A percentile compares a stretch with the other conserved stretches of the same genome.
Evolutionary conservation across 53 echinoderm and acorn worm species (phyloP).

Genomic region (Arbacia lixula): DNA sequence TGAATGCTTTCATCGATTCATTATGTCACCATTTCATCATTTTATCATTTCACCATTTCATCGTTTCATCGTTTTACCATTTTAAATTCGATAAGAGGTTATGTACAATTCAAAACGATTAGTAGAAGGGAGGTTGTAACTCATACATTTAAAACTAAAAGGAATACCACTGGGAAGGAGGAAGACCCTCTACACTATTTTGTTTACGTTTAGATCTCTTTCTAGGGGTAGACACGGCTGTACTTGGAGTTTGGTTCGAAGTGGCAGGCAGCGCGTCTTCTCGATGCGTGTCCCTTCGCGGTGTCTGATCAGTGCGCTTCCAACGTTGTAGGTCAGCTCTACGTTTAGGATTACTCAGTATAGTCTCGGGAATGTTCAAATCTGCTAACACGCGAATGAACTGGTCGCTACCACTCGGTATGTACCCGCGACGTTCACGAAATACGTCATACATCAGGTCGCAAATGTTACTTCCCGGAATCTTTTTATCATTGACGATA

Average conservation of each 20-base stretch:
- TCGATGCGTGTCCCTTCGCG: background rate
- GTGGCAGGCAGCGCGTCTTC: background rate
- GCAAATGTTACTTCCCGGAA: slow-evolving; percentile 14
- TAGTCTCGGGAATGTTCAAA: slow-evolving; percentile 39
- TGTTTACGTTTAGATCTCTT: background rate
- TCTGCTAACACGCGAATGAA: slow-evolving; percentile 12
- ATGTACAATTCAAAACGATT: too few species aligned
- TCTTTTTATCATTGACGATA: slow-evolving; percentile 5
- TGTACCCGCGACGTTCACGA: slow-evolving; percentile 29
- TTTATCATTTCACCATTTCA: too few species aligned
- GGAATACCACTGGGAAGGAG: background rate
- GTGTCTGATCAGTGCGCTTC: background rate
- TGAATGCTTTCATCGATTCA: too few species aligned
- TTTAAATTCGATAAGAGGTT: too few species aligned
- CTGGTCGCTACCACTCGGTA: slow-evolving; percentile 17
- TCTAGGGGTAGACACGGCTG: too few species aligned
- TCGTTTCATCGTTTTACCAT: too few species aligned
- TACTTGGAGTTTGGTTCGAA: too few species aligned
- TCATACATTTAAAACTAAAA: background rate
- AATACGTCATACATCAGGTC: slow-evolving; percentile 46
- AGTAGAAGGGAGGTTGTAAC: slow-evolving; percentile 35
- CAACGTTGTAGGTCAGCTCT: slow-evolving; percentile 37
- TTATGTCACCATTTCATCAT: too few species aligned
- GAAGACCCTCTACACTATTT: background rate
- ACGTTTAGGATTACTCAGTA: slow-evolving; percentile 27